Percentiles rank a stretch among this genome's conserved stretches.
phyloP scores from a whole-genome alignment of 2,888 invertebrate genomes.

The Cyaniris semiargus region DNA sequence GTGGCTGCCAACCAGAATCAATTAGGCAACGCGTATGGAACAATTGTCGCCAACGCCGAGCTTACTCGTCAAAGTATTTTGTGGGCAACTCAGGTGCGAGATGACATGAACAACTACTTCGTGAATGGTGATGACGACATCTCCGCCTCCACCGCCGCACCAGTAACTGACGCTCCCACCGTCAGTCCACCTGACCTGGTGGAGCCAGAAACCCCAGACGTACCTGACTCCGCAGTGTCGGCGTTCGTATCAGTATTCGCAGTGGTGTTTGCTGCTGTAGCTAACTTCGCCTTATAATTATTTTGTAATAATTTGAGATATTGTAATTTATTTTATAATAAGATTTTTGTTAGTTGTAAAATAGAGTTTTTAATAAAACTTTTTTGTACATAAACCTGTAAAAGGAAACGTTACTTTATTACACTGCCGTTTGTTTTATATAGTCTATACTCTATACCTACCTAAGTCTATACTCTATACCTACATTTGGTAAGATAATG shows the following conservation, averaged over 20 bases:
- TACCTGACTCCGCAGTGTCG: conserved; percentile 9
- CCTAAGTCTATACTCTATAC: too few species aligned
- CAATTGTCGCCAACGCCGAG: conserved; percentile 10
- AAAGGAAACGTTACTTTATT: not conserved
- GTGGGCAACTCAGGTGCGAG: not conserved
- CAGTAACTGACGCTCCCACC: not conserved
- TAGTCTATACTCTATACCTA: too few species aligned
- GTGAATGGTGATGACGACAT: not conserved
- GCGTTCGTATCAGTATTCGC: conserved; percentile 26
- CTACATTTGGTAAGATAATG: too few species aligned
- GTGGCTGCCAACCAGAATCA: not conserved
- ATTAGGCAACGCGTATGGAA: not conserved
- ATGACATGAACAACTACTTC: conserved; percentile 24
- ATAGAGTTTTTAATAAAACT: not conserved
- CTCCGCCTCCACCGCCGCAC: not conserved
- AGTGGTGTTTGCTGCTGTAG: conserved; percentile 9
- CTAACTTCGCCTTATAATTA: conserved; percentile 14
- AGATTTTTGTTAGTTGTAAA: not conserved
- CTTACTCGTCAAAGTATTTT: conserved; percentile 23
- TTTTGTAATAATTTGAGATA: not conserved
- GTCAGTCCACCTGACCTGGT: not conserved
- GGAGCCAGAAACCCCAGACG: not conserved
- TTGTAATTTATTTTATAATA: conserved; percentile 5
- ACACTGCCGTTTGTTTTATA: not conserved
- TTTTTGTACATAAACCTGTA: not conserved